Base-by-base conservation (phyloP, 2,113 vertebrate genomes). In the Tenrec ecaudatus region DNA sequence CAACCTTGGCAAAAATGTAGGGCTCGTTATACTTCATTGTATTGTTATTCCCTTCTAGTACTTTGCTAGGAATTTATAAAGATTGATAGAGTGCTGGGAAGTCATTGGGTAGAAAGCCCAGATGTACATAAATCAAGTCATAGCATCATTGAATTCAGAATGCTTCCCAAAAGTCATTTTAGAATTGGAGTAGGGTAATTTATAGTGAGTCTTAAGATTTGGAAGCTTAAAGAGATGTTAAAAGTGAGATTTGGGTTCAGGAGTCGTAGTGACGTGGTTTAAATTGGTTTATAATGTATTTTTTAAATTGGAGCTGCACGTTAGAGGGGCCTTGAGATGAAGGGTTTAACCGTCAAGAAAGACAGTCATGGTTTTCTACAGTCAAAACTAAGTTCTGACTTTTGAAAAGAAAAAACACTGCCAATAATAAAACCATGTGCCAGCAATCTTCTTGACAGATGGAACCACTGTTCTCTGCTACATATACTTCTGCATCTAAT, bases 71-170 rank as follows among this genome's bases (percentile, higher is more conserved):
- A 75, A 27, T 85, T 93, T 87, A 93, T 90, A 92, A 89, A 91
- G 86, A 94, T 80, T 88, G 84, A 71, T 94, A 66, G 73, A 94
- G 36, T 53, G 33, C 57, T 79, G 47, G 47, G 27, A 94, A 92
- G 64, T 69, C 68, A 71, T 58, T 76, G 82, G 76, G 25, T 88
- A 85, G 62, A 87, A 92, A 89, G 86, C 92, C 47, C 81, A 97
- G 66, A 75, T 82, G 79, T 77, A 69, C 84, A 94, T 89, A 96
- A 95, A 96, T 92, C 89, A 96, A 84, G 19, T 82, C 53, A 38
- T 20, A 86, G 7, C 58, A 86, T 79, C 82, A 77, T 83, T 95
- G 92, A 76, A 92, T 86, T 92, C 92, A 89, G 62, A 89, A 53
- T 76, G 29, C 93, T 89, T 58, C 64, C 82, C 58, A 81, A 88